These are phyloP conservation scores for Tetraodon nigroviridis DNA, from an alignment of 2,113 vertebrate species.

Conservation along the genomic window DNA sequence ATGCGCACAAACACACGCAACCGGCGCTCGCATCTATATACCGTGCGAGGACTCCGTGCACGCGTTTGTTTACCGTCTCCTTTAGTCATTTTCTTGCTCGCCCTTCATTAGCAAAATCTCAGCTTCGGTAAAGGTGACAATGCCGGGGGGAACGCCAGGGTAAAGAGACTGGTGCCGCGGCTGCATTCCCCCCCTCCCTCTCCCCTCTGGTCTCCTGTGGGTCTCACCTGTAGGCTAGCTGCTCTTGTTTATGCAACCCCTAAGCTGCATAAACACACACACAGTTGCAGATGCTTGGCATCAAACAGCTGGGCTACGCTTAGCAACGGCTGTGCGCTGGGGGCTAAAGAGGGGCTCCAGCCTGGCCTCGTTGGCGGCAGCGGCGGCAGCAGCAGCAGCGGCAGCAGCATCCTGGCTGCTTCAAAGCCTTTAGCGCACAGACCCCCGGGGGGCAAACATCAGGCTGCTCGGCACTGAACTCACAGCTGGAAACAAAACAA, in stretches of 20 bases:
- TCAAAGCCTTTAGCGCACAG: conserved; percentile 47
- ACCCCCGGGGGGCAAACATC: conserved; percentile 58
- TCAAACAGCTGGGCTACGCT: conserved; percentile 67
- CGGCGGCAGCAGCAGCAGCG: conserved; percentile 10
- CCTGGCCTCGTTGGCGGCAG: conserved; percentile 56
- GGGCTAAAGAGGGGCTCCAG: conserved; percentile 53
- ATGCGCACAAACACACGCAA: conserved; percentile 47
- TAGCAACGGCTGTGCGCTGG: conserved; percentile 51
- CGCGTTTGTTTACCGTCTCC: conserved; percentile 57
- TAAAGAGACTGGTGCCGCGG: conserved; percentile 45
- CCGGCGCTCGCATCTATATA: conserved; percentile 27
- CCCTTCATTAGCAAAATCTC: conserved; percentile 58
- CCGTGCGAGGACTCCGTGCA: conserved; percentile 21
- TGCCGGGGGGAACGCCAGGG: conserved; percentile 46
- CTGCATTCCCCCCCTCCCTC: conserved; percentile 34
- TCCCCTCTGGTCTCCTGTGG: conserved; percentile 59
- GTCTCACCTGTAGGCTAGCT: conserved; percentile 67
- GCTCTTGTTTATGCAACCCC: conserved; percentile 67
- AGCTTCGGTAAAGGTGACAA: conserved; percentile 51
- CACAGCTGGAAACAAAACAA: conserved; percentile 41
- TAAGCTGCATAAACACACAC: conserved; percentile 54
- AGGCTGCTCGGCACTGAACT: conserved; percentile 46
- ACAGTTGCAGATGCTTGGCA: conserved; percentile 50
- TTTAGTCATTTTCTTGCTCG: conserved; percentile 56
- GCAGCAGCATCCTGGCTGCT: conserved; percentile 53